Evolutionary conservation across 1,140 invertebrate species (phyloP).

Genomic region (Drosophila kohkoa): DNA sequence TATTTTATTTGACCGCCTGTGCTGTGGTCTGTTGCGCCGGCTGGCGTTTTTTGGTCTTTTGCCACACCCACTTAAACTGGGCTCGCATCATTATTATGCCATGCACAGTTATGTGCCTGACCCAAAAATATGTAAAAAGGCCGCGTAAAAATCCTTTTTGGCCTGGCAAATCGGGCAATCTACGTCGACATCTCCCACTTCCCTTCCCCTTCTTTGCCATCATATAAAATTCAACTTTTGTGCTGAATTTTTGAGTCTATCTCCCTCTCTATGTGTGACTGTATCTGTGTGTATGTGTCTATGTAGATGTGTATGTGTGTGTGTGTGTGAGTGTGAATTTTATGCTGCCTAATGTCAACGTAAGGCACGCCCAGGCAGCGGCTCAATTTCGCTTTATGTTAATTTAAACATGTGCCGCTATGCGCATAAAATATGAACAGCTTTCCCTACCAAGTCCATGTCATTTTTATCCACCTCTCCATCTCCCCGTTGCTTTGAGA

Average conservation of each 20-base stretch:
- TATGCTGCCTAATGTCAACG: slow-evolving; percentile 74
- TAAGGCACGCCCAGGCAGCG: slow-evolving; percentile 64
- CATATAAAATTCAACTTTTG: slow-evolving; percentile 78
- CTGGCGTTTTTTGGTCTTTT: slow-evolving; percentile 9
- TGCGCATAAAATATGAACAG: slow-evolving; percentile 82
- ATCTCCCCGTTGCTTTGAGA: background rate
- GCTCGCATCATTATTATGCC: slow-evolving; percentile 78
- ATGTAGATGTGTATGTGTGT: slow-evolving; percentile 29
- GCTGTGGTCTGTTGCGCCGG: slow-evolving; percentile 46
- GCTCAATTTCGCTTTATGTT: slow-evolving; percentile 83
- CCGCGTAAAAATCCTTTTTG: slow-evolving; percentile 73
- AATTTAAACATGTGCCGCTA: slow-evolving; percentile 83
- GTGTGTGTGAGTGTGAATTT: slow-evolving; percentile 35
- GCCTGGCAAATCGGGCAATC: slow-evolving; percentile 50
- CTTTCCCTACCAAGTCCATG: slow-evolving; percentile 17
- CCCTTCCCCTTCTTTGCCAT: slow-evolving; percentile 18
- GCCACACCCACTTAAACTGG: slow-evolving; percentile 37
- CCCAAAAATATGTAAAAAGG: slow-evolving; percentile 77
- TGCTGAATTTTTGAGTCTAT: slow-evolving; percentile 76
- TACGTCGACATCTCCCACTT: slow-evolving; percentile 12
- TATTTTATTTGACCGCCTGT: slow-evolving; percentile 54
- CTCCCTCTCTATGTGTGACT: slow-evolving; percentile 14
- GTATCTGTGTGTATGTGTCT: slow-evolving; percentile 13
- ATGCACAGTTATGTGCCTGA: slow-evolving; percentile 81
- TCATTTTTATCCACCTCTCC: background rate